Conservation (phyloP, 1,140 invertebrate genomes). For the Drosophila micromelanica region DNA sequence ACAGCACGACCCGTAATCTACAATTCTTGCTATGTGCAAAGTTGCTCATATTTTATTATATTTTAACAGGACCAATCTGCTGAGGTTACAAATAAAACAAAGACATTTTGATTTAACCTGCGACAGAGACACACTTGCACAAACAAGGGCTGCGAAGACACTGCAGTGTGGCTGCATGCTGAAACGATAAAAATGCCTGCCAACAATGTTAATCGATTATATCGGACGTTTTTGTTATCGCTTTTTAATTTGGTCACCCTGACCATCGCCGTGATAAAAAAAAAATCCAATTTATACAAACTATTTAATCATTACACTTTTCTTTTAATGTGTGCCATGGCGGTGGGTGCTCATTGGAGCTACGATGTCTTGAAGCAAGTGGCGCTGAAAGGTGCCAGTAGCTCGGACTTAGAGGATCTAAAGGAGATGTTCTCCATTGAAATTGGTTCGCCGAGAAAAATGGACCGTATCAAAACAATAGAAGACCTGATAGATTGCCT, state of each 20-base stretch:
- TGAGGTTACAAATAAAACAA: constrained; percentile 51
- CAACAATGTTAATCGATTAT: background rate
- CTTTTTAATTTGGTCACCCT: background rate
- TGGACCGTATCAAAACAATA: constrained; percentile 45
- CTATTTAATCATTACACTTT: background rate
- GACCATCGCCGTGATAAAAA: background rate
- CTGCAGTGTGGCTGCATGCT: constrained; percentile 27
- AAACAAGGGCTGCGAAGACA: constrained; percentile 46
- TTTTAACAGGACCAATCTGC: constrained; percentile 24
- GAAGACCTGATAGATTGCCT: constrained; percentile 67
- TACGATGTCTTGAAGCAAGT: constrained; percentile 69
- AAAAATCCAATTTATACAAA: background rate
- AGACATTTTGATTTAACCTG: constrained; percentile 44
- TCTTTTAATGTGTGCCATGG: background rate
- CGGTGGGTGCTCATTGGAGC: constrained; percentile 30
- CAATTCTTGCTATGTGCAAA: constrained; percentile 5
- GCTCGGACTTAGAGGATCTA: constrained; percentile 43
- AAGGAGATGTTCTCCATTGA: constrained; percentile 51
- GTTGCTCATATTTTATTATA: constrained; percentile 41
- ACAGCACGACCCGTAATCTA: constrained; percentile 9
- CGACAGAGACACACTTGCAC: constrained; percentile 45
- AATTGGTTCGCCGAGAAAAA: constrained; percentile 50
- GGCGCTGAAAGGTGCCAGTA: constrained; percentile 15
- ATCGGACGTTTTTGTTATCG: background rate
- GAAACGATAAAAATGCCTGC: constrained; percentile 12